Evolutionary conservation across 1,140 invertebrate species (phyloP), one percentile per base, ranked within the genome.

Genomic region (Hylaeus anthracinus): DNA sequence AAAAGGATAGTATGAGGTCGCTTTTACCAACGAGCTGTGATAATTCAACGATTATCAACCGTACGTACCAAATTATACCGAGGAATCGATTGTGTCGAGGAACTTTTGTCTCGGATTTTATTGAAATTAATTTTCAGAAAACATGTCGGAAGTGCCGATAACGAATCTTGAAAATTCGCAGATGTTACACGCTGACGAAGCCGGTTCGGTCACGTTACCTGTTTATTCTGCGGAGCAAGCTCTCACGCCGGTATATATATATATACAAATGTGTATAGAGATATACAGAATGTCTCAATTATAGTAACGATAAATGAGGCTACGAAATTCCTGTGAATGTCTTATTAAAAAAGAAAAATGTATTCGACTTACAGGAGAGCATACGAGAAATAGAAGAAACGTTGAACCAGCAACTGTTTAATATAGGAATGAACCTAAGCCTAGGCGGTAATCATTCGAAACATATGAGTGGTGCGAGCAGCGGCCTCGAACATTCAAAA

Each of bases 361-460:
- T 48, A 4, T 77, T 81, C 3, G 48, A 37, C 70, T 89, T 88
- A 2, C n/a, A 93, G 92, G 93, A 93, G 76, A 93, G 88, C 64
- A 92, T 94, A 51, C 84, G 89, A 61, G 91, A 93, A 61, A 91
- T 94, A 37, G 92, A 94, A 74, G 92, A 93, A 48, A 92, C 92
- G 0, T 79, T 94, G 15, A 93, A 93, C 82, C 92, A 92, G 67
- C 93, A 93, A 71, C 78, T 94, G 14, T 92, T 92, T 69, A 91
- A 89, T 73, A 91, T 92, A 6, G 89, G 86, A 9, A 74, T 92
- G 84, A 92, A 91, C 80, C 77, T 91, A 0, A 88, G 72, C 0
- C 53, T 91, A 15, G 79, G 77, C 41, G 87, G 63, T 55, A 82
- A 79, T 72, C 69, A 90, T 8, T 73, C 86, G 4, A 88, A 78